Evolutionary conservation across 2,797 vertebrate species (phyloP).

Genomic region (Pterois miles): DNA sequence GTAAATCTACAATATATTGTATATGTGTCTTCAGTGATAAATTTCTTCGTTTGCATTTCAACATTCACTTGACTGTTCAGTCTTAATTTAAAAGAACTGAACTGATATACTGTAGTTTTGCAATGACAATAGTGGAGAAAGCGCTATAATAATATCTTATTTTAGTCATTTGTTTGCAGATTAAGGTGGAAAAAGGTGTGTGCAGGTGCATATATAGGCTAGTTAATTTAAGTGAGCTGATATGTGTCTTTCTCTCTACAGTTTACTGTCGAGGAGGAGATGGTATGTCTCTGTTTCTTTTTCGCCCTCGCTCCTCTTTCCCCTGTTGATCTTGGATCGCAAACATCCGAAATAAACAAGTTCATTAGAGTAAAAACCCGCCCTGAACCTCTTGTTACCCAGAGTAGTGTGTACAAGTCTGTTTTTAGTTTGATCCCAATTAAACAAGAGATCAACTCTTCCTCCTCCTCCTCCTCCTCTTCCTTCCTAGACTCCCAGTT

Average conservation of each 20-base stretch:
- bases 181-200: neutral
- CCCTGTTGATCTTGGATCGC: neutral
- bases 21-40: neutral
- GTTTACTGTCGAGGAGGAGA: conserved; percentile 82
- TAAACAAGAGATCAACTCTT: neutral
- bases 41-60: accelerated
- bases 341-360: conserved; percentile 3
- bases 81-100: neutral
- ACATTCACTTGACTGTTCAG: neutral
- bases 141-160: neutral
- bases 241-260: conserved; percentile 60
- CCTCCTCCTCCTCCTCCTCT: neutral
- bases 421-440: conserved; percentile 26
- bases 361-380: neutral
- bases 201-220: neutral
- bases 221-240: neutral
- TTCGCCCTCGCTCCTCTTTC: neutral
- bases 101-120: neutral
- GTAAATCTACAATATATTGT: neutral
- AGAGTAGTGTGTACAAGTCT: neutral
- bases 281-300: conserved; percentile 74
- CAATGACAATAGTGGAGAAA: neutral
- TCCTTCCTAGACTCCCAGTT: neutral
- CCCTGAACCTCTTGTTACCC: conserved; percentile 8
- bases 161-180: neutral